These are phyloP conservation scores for Acrossocheilus wenchowensis DNA, from an alignment of 2,797 vertebrate genomes.

Conservation along the genomic window DNA sequence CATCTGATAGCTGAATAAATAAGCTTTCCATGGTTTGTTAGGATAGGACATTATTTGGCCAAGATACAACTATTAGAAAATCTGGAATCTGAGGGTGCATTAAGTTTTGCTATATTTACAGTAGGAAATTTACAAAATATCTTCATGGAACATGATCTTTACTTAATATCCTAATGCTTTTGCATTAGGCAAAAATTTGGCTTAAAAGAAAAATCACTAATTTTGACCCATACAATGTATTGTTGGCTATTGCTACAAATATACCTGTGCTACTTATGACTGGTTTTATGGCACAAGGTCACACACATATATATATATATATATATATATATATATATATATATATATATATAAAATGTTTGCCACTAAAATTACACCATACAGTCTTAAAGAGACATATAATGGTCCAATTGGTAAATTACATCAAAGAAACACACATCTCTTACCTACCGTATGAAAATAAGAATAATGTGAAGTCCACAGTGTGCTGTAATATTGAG, in stretches of 20 bases:
- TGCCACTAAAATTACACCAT: neutral
- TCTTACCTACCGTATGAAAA: neutral
- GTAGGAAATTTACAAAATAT: too few relatives aligned
- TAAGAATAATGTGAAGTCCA: neutral
- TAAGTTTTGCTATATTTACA: too few relatives aligned
- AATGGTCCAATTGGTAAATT: neutral
- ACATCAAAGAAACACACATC: neutral
- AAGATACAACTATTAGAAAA: too few relatives aligned
- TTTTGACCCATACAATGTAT: too few relatives aligned
- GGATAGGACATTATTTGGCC: too few relatives aligned
- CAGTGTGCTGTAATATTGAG: neutral
- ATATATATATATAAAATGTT: neutral
- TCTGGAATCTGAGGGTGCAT: too few relatives aligned
- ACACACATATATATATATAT: neutral
- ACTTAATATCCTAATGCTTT: too few relatives aligned
- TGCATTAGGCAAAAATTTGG: too few relatives aligned
- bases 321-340: accelerated
- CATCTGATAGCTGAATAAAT: too few relatives aligned
- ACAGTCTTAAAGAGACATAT: neutral
- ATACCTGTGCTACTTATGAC: neutral
- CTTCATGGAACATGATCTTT: too few relatives aligned
- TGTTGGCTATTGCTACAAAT: neutral
- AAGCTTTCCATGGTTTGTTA: too few relatives aligned
- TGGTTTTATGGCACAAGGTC: neutral
- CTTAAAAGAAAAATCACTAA: too few relatives aligned